These are phyloP conservation scores for Spheniscus mendiculus DNA, from an alignment of 2,113 vertebrate species.

Conservation along the genomic window DNA sequence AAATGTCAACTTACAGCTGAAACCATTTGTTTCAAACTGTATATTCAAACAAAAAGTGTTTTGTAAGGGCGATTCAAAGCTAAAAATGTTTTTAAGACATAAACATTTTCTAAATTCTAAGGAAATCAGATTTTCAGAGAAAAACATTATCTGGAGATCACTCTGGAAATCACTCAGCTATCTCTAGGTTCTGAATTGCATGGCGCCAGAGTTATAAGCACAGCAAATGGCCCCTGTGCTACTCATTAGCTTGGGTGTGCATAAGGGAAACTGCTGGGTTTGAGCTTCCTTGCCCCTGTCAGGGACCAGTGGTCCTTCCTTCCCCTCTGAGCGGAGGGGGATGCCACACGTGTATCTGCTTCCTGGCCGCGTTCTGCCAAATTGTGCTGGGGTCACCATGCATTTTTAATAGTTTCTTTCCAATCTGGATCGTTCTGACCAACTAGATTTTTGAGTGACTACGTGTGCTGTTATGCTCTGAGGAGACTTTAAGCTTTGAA, in stretches of 20 bases:
- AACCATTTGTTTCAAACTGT: not conserved
- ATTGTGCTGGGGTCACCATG: not conserved
- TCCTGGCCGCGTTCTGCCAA: not conserved
- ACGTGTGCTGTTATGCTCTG: not conserved
- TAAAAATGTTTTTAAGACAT: not conserved
- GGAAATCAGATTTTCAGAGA: not conserved
- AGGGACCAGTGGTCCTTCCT: not conserved
- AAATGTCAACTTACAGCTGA: constrained; percentile 9
- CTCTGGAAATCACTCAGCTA: not conserved
- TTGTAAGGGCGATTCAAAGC: not conserved
- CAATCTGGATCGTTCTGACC: not conserved
- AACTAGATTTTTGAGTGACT: not conserved
- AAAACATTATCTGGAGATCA: not conserved
- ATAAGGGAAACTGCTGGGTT: not conserved
- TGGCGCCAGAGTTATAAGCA: not conserved
- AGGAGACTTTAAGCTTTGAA: not conserved
- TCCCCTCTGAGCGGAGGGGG: not conserved
- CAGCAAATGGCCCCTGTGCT: not conserved
- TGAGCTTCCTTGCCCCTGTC: not conserved
- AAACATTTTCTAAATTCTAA: not conserved
- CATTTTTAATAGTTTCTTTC: not conserved
- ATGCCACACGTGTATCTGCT: not conserved
- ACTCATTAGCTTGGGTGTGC: not conserved
- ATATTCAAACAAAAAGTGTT: not conserved
- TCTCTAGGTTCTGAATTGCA: not conserved